Evolutionary conservation across 2,113 vertebrate genomes (phyloP).

Genomic region (Epinephelus fuscoguttatus): DNA sequence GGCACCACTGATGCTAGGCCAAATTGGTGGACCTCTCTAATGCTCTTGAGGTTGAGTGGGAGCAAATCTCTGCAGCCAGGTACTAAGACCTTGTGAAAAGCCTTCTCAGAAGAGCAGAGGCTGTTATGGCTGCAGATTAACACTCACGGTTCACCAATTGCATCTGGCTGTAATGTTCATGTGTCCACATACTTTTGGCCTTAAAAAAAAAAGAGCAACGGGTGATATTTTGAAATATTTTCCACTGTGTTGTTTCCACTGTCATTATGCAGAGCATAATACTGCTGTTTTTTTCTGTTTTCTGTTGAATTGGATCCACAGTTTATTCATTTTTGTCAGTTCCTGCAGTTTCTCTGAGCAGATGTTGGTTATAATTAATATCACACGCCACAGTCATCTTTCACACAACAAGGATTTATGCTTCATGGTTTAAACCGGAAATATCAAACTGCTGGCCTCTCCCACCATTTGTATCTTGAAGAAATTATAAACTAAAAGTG

Average conservation of each 20-base stretch:
- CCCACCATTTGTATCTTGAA: constrained; percentile 40
- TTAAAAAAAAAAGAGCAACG: not conserved
- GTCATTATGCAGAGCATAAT: constrained; percentile 10
- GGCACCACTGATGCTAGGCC: no score
- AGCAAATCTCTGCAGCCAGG: constrained; percentile 22
- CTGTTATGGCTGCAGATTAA: not conserved
- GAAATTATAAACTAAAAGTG: constrained; percentile 52
- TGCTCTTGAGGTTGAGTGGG: constrained; percentile 19
- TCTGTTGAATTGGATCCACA: not conserved
- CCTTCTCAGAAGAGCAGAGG: not conserved
- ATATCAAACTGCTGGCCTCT: constrained; percentile 29
- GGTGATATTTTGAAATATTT: not conserved
- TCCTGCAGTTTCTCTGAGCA: constrained; percentile 45
- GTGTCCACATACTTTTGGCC: not conserved
- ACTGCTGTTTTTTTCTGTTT: not conserved
- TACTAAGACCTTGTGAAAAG: constrained; percentile 12
- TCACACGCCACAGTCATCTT: constrained; percentile 34
- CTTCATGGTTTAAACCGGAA: constrained; percentile 31
- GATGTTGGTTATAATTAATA: constrained; percentile 58
- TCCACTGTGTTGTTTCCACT: not conserved
- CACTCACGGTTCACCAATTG: no score
- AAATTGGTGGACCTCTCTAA: not conserved
- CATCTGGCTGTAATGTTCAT: not conserved
- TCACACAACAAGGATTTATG: constrained; percentile 32
- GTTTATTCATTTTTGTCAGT: constrained; percentile 21